phyloP scores from a whole-genome alignment of 2,797 vertebrate genomes.

The Amphiprion clarkii region DNA sequence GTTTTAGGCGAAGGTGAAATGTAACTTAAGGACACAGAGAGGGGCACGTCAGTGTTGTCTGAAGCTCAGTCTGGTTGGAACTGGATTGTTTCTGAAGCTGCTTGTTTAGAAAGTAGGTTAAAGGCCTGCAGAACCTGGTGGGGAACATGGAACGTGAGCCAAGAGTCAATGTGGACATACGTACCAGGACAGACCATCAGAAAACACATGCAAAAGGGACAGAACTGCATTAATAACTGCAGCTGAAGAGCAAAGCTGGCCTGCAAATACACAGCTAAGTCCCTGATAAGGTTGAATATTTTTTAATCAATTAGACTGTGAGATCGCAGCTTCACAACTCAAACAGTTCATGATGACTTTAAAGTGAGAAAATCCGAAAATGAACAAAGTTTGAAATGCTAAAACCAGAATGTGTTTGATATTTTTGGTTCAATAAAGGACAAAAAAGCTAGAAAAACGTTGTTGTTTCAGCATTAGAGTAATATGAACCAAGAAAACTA shows the following conservation, averaged over 20 bases:
- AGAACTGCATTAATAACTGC: background rate
- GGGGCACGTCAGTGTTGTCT: background rate
- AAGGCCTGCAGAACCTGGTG: constrained; percentile 36
- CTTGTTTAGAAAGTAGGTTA: constrained; percentile 59
- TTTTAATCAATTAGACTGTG: no score
- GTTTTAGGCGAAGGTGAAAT: constrained; percentile 12
- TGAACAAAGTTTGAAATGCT: background rate
- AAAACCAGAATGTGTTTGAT: background rate
- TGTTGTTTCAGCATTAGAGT: no score
- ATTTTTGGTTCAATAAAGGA: no score
- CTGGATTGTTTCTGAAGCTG: constrained; percentile 48
- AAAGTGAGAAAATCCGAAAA: background rate
- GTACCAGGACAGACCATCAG: background rate
- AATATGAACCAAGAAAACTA: no score
- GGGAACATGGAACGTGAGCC: constrained; percentile 1
- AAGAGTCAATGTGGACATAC: constrained; percentile 10
- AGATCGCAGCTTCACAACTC: background rate
- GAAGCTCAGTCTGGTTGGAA: constrained; percentile 47
- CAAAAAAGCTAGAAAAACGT: no score
- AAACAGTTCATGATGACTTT: background rate
- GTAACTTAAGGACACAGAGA: constrained; percentile 8
- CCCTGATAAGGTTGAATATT: no score
- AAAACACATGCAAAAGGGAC: background rate
- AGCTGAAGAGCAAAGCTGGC: background rate
- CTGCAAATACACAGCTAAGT: background rate